Conservation (phyloP, 2,113 vertebrate genomes). For the Sporophila hypoxantha region DNA sequence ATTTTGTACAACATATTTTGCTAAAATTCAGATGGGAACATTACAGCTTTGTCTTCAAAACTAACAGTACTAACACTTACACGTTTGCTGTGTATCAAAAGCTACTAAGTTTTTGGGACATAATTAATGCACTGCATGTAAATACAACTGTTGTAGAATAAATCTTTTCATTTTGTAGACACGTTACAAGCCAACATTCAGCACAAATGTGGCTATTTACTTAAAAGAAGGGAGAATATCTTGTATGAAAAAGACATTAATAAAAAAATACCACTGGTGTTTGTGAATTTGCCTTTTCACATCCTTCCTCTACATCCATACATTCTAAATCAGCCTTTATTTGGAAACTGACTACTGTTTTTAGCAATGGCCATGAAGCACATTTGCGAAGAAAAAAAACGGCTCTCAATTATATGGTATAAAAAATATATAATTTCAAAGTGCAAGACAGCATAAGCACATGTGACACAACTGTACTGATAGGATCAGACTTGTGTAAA, state of each 20-base stretch:
- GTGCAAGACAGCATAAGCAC: background rate
- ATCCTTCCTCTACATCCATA: background rate
- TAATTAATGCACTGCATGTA: background rate
- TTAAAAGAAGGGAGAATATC: background rate
- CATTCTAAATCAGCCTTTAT: background rate
- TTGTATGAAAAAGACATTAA: background rate
- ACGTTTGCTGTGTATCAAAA: background rate
- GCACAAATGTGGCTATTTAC: background rate
- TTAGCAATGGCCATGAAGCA: background rate
- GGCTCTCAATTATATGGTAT: background rate
- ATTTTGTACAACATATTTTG: background rate
- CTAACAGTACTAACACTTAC: background rate
- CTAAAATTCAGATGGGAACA: background rate
- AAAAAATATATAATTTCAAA: background rate
- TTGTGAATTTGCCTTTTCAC: background rate
- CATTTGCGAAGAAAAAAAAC: background rate
- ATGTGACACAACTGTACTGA: background rate
- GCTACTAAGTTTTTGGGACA: background rate
- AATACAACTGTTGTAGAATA: background rate
- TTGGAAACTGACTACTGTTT: background rate
- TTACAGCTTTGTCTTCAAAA: conserved; percentile 2
- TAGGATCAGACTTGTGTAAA: background rate
- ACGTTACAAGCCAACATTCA: background rate
- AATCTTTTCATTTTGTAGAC: background rate
- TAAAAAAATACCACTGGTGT: background rate